Evolutionary conservation across 1,140 invertebrate genomes (phyloP), one percentile per base, ranked within the genome.

Genomic region (Euschistus heros): DNA sequence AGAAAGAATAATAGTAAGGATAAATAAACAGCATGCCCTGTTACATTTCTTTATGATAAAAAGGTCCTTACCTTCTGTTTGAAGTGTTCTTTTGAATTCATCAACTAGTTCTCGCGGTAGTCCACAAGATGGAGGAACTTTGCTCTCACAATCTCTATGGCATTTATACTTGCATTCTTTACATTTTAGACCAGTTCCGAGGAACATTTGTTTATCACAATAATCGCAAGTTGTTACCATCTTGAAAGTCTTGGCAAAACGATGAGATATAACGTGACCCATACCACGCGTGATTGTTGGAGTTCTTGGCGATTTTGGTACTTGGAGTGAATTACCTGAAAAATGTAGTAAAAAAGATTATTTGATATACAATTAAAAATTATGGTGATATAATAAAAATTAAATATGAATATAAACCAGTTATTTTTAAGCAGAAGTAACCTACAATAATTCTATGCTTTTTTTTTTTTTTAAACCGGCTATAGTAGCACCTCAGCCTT

Each of bases 141-240:
- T 92, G 26, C 83, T 82, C 72, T 90, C 88, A 77, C 94, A 97
- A 72, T 95, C 91, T 72, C 86, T 83, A 75, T 92, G 89, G 78
- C 92, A 97, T 72, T 91, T 92, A 78, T 91, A 97, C 79, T 95
- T 96, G 82, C 94, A 97, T 74, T 95, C 91, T 75, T 88, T 94
- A 77, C 94, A 97, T 75, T 91, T 94, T 61, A 91, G 81, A 54
- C 86, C 78, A 20, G 66, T 67, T 15, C 66, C 91, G 73, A 92
- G 86, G 72, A 93, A 87, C 80, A 97, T 92, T 75, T 90, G 90
- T 74, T 93, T 92, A 67, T 89, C 85, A 76, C 94, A 97, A 72
- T 87, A 86, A 75, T 92, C 88, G 79, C 94, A 97, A 1, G 86
- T 91, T 54, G 88, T 85, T 73, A 92, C 86, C 77, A 95, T 85